A percentile compares a stretch with the other conserved stretches of the same genome.
Conservation (phyloP, 2,888 invertebrate species). For the Papilio protenor region DNA sequence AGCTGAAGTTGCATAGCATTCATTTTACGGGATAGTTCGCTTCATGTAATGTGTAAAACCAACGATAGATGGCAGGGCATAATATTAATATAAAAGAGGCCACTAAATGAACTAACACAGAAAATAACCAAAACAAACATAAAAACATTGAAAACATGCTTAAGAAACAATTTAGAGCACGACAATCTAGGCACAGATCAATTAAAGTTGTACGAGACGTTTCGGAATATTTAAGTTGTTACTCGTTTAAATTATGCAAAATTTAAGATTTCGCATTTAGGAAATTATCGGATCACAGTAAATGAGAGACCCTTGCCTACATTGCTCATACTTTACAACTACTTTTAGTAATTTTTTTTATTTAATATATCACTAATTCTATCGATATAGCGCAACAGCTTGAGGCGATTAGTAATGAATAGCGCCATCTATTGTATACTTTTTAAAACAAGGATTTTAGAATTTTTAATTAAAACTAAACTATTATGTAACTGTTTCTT, state of each 20-base stretch:
- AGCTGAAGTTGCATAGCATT: background rate
- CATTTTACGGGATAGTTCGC: background rate
- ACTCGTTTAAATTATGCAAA: background rate
- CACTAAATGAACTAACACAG: background rate
- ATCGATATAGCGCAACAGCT: background rate
- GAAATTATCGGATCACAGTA: background rate
- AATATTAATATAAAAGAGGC: background rate
- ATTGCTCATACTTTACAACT: background rate
- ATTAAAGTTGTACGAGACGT: background rate
- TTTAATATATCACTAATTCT: background rate
- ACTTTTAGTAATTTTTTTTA: background rate
- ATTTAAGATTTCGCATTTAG: background rate
- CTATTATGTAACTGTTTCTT: too few relatives aligned
- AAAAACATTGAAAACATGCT: too few relatives aligned
- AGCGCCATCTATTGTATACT: too few relatives aligned
- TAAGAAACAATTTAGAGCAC: too few relatives aligned
- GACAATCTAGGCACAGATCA: background rate
- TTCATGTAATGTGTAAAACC: background rate
- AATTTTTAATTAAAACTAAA: too few relatives aligned
- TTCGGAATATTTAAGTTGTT: background rate
- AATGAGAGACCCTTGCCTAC: too few relatives aligned
- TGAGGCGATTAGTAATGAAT: background rate
- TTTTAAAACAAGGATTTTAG: too few relatives aligned
- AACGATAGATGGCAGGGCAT: constrained; percentile 2
- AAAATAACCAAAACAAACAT: background rate